phyloP scores from a whole-genome alignment of 2,113 vertebrate genomes.

The Sinocyclocheilus rhinocerous region DNA sequence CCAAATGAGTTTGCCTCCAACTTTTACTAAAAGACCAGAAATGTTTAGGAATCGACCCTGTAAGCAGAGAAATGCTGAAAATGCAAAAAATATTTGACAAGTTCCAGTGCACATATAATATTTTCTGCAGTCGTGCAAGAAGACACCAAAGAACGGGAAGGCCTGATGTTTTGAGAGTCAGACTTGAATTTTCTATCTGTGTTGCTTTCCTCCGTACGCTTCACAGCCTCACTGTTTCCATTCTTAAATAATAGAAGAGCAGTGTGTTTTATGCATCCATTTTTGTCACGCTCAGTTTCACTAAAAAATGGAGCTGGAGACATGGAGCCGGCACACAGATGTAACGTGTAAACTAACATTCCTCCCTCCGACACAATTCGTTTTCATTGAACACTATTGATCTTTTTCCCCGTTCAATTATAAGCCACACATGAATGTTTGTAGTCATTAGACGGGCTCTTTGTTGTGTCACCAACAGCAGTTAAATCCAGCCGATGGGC shows the following conservation, averaged over 20 bases:
- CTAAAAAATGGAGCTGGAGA: constrained; percentile 59
- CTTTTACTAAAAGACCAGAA: neutral
- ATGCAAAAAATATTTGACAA: neutral
- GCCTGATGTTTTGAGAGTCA: constrained; percentile 10
- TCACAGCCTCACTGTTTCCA: constrained; percentile 55
- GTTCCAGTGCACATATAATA: neutral
- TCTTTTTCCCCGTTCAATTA: constrained; percentile 75
- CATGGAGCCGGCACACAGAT: constrained; percentile 34
- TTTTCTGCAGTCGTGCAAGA: neutral
- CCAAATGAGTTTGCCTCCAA: too few species aligned
- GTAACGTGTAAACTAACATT: constrained; percentile 52
- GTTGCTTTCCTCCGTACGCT: constrained; percentile 1
- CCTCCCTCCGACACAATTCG: constrained; percentile 71
- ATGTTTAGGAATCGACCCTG: neutral
- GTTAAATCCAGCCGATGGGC: constrained; percentile 76
- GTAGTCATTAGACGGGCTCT: constrained; percentile 76
- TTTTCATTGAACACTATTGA: constrained; percentile 81
- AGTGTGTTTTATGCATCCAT: constrained; percentile 72
- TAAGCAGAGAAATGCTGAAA: neutral
- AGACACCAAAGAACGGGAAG: neutral
- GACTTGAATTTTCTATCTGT: constrained; percentile 11
- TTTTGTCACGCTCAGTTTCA: constrained; percentile 78
- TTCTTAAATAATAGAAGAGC: constrained; percentile 79
- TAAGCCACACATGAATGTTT: constrained; percentile 73
- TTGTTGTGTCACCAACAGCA: constrained; percentile 79